These are phyloP conservation scores for Machimus atricapillus DNA, from an alignment of 2,888 invertebrate genomes.

Conservation along the genomic window DNA sequence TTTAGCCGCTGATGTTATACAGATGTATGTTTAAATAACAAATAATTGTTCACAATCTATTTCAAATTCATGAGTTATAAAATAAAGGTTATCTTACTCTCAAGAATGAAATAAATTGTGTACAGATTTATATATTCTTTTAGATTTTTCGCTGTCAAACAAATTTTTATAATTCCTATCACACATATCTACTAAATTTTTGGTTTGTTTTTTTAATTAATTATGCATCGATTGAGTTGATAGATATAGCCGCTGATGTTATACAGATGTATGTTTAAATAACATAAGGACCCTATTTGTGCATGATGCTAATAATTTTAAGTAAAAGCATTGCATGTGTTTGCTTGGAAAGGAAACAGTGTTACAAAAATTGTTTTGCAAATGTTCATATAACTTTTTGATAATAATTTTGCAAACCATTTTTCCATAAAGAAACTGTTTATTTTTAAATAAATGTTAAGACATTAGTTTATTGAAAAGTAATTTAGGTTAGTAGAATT, in stretches of 20 bases:
- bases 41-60: no score
- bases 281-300: no score
- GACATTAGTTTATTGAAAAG: neutral
- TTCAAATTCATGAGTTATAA: no score
- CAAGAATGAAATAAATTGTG: neutral
- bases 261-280: no score
- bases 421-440: no score
- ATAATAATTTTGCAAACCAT: neutral
- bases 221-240: neutral
- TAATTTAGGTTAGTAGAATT: no score
- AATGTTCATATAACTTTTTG: no score
- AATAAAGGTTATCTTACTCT: neutral
- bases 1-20: neutral
- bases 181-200: neutral
- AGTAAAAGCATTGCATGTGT: no score
- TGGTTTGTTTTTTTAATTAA: neutral
- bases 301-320: no score
- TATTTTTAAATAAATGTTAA: neutral
- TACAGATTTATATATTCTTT: neutral
- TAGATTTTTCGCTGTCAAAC: neutral
- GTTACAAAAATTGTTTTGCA: no score
- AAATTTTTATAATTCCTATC: neutral
- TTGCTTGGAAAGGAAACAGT: no score
- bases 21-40: no score
- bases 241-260: neutral